phyloP scores from a whole-genome alignment of 2,888 invertebrate species.

The Chrysolina haemoptera region DNA sequence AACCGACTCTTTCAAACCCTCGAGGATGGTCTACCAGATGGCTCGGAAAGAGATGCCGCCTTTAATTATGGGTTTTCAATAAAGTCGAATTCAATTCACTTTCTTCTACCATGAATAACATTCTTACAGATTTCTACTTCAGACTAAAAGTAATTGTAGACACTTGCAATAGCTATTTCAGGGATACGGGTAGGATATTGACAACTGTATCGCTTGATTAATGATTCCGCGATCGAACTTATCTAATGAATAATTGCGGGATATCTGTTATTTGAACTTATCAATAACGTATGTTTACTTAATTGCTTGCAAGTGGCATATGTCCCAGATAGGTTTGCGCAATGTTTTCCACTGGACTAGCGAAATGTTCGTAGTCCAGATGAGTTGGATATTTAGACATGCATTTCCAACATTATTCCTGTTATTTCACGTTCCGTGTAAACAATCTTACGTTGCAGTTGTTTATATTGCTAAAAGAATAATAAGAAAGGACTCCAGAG shows the following conservation, averaged over 20 bases:
- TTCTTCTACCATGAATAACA: slow-evolving; percentile 1
- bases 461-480: no score
- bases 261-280: slow-evolving; percentile 37
- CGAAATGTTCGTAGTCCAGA: not conserved
- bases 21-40: not conserved
- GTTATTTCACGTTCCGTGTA: no score
- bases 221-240: slow-evolving; percentile 33
- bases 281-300: slow-evolving; percentile 41
- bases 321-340: slow-evolving; percentile 42
- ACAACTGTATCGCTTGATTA: slow-evolving; percentile 38
- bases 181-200: slow-evolving; percentile 29
- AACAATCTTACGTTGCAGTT: no score
- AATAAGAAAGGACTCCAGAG: no score
- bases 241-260: slow-evolving; percentile 36
- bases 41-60: slow-evolving; percentile 7
- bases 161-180: slow-evolving; percentile 12
- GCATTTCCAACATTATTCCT: no score
- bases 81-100: slow-evolving; percentile 5
- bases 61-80: slow-evolving; percentile 17
- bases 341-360: slow-evolving; percentile 20
- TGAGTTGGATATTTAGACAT: not conserved
- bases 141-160: slow-evolving; percentile 16
- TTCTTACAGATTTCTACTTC: not conserved
- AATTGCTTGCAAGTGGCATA: slow-evolving; percentile 43
- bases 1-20: not conserved